phyloP scores from a whole-genome alignment of 2,888 invertebrate genomes.

The Tetheella fluctuosa region DNA sequence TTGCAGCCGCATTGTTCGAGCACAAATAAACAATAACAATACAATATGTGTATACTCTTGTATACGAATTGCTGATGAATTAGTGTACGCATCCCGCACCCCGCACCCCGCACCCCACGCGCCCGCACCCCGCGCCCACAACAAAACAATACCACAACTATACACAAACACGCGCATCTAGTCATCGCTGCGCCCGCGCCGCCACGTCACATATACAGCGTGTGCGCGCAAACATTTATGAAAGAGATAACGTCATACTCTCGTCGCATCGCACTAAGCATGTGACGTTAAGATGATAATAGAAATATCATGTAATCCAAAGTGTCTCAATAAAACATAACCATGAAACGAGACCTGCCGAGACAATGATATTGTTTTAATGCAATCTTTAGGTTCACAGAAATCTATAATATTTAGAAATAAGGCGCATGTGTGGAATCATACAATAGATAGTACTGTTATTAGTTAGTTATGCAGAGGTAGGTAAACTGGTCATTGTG shows the following conservation, averaged over 20 bases:
- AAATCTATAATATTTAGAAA: too few relatives aligned
- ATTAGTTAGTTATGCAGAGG: too few relatives aligned
- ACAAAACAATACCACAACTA: slow-evolving; percentile 40
- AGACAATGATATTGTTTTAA: too few relatives aligned
- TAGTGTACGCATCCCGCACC: slow-evolving; percentile 29
- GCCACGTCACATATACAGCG: background rate
- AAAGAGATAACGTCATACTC: background rate
- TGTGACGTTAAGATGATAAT: too few relatives aligned
- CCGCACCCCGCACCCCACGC: background rate
- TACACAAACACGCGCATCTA: slow-evolving; percentile 17
- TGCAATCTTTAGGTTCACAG: too few relatives aligned
- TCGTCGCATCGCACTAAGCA: too few relatives aligned
- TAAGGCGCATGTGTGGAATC: too few relatives aligned
- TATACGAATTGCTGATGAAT: slow-evolving; percentile 43
- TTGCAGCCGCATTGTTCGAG: slow-evolving; percentile 24
- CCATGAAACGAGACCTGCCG: too few relatives aligned
- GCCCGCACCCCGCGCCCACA: too few relatives aligned
- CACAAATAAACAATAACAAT: slow-evolving; percentile 26
- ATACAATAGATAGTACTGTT: too few relatives aligned
- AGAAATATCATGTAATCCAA: background rate
- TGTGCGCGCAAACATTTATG: background rate
- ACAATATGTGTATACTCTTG: slow-evolving; percentile 26
- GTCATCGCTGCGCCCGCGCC: background rate
- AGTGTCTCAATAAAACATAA: background rate
- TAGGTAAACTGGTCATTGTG: too few relatives aligned